Base-by-base conservation (phyloP, 2,113 vertebrate species). In the Geococcyx californianus region DNA sequence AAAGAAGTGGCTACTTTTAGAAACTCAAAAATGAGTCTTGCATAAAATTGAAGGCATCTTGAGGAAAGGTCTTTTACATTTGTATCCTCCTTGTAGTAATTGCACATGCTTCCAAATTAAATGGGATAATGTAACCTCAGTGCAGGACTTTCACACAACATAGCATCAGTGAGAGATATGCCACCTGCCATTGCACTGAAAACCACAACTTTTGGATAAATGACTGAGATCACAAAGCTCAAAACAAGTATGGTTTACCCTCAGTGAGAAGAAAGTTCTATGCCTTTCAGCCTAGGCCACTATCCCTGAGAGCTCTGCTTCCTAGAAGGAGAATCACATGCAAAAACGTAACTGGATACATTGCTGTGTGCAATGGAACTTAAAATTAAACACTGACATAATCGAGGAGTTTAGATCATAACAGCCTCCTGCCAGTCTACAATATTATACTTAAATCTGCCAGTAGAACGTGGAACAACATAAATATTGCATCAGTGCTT, bases 391-490 rank as follows among this genome's bases (percentile, higher is more conserved):
- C 89, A 92, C 58, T 87, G 80, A 83, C 83, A 93, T 96, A 91
- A 89, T 81, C 6, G 36, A 76, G 78, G 73, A 93, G 90, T 80
- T 89, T 93, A 59, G 92, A 91, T 84, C 87, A 79, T 81, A 96
- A 87, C 80, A 91, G 81, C 24, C 63, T 91, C 90, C 81, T 96
- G 94, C 87, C 81, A 96, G 92, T 90, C 81, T 90, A 56, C 90
- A 96, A 94, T 93, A 94, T 94, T 96, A 92, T 97, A 91, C 87
- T 97, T 88, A 95, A 95, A 96, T 87, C 92, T 97, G 95, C 94
- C 87, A 94, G 75, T 29, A 58, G 54, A 95, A 94, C 25, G 4
- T 89, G 85, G 70, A 90, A 90, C 51, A 94, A 94, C 89, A 97
- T 94, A 97, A 97, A 97, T 97, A 96, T 84, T 95, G 78, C 93